Conservation (phyloP, 2,113 vertebrate species). For the Archocentrus centrarchus region DNA sequence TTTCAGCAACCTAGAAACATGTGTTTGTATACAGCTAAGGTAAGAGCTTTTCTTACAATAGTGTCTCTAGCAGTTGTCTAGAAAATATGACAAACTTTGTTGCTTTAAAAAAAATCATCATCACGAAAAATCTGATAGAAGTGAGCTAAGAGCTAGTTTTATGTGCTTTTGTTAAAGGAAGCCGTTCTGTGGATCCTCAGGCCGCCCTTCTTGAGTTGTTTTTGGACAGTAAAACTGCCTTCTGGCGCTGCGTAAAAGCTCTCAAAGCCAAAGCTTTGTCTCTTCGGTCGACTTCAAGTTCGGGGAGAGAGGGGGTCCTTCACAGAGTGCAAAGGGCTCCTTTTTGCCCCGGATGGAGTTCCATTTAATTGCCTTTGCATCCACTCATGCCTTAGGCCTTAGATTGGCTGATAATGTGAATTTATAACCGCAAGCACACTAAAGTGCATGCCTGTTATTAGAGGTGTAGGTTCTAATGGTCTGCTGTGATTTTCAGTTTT, state of each 20-base stretch:
- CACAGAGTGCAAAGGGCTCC: conserved; percentile 60
- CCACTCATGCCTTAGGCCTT: conserved; percentile 59
- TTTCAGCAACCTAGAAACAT: conserved; percentile 38
- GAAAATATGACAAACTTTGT: not conserved
- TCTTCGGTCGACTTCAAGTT: conserved; percentile 84
- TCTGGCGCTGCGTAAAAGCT: conserved; percentile 53
- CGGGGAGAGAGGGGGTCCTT: conserved; percentile 75
- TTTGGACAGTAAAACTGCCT: conserved; percentile 39
- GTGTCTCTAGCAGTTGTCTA: not conserved
- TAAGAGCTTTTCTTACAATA: conserved; percentile 56
- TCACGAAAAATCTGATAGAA: not conserved
- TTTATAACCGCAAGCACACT: not conserved
- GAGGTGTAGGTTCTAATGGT: not conserved
- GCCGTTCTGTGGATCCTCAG: not conserved
- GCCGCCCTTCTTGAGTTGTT: conserved; percentile 3
- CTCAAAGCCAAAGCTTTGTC: conserved; percentile 78
- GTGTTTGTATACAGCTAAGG: conserved; percentile 39
- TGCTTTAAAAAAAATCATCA: not conserved
- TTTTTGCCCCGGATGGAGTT: conserved; percentile 75
- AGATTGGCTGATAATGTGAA: conserved; percentile 41
- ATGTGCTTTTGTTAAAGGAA: conserved; percentile 31
- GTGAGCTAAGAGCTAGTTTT: not conserved
- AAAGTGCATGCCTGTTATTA: not conserved
- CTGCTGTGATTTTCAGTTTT: not conserved
- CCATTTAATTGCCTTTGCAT: conserved; percentile 67